Percentiles rank a stretch among this genome's conserved stretches.
These are phyloP conservation scores for Cecidostiba fungosa DNA, from an alignment of 2,888 invertebrate genomes.

Conservation along the genomic window DNA sequence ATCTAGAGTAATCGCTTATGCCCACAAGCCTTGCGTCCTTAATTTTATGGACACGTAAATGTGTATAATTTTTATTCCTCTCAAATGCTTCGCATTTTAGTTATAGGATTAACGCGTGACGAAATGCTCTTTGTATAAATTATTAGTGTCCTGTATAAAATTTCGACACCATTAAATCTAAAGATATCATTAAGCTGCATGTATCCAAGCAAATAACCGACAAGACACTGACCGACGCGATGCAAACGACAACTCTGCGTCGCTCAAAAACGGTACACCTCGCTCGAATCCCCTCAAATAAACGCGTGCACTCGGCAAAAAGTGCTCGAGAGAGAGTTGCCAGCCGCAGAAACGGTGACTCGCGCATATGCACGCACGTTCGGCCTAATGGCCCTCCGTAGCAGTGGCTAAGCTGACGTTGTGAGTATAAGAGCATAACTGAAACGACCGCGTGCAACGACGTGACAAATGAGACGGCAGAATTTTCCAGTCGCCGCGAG, in stretches of 20 bases:
- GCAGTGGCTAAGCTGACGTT: too few relatives aligned
- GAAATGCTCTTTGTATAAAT: neutral
- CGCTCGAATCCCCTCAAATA: neutral
- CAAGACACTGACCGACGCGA: neutral
- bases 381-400: neutral
- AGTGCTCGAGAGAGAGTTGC: neutral
- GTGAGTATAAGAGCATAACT: neutral
- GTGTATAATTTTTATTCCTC: neutral
- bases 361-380: neutral
- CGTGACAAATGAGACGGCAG: constrained; percentile 19
- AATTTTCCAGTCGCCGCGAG: constrained; percentile 7
- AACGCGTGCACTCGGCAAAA: neutral
- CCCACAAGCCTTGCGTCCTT: neutral
- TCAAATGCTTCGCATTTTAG: neutral
- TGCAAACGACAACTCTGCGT: neutral
- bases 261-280: neutral
- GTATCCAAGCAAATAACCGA: neutral
- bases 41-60: neutral
- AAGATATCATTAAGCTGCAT: too few relatives aligned
- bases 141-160: neutral
- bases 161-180: neutral
- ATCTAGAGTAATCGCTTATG: constrained; percentile 15
- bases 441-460: neutral
- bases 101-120: neutral
- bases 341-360: neutral